A percentile compares a stretch with the other conserved stretches of the same genome.
Conservation (phyloP, 2,888 invertebrate species). For the Lithosia quadra region DNA sequence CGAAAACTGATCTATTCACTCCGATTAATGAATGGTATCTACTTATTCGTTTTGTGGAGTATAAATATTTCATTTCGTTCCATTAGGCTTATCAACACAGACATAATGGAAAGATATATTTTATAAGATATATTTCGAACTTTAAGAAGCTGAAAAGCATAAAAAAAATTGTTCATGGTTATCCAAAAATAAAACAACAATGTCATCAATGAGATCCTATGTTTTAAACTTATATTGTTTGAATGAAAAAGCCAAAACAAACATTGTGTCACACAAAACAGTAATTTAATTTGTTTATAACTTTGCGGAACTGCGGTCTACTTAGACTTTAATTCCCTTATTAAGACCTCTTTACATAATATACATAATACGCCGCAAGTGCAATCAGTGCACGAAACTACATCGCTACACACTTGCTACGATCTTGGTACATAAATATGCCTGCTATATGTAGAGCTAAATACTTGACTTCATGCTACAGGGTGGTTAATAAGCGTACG, state of each 20-base stretch:
- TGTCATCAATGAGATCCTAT: not conserved
- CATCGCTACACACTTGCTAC: not conserved
- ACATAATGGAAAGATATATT: not conserved
- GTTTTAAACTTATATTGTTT: too few relatives aligned
- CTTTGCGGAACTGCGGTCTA: not conserved
- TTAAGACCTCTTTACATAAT: too few relatives aligned
- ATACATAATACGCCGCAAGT: not conserved
- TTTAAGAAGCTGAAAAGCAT: not conserved
- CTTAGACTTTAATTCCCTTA: too few relatives aligned
- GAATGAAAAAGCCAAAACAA: not conserved
- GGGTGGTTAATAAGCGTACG: not conserved
- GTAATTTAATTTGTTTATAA: not conserved
- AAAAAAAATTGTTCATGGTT: not conserved
- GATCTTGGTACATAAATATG: not conserved
- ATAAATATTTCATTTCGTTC: constrained; percentile 1
- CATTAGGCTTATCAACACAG: not conserved
- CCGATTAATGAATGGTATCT: constrained; percentile 27
- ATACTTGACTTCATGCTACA: not conserved
- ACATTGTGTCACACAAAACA: not conserved
- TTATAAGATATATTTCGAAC: not conserved
- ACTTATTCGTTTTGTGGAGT: constrained; percentile 20
- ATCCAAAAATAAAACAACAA: not conserved
- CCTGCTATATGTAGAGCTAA: not conserved
- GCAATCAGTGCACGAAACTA: not conserved
- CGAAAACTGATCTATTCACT: constrained; percentile 22